These are phyloP conservation scores for Halcyon smyrnensis DNA, from an alignment of 2,797 vertebrate species.

Conservation along the genomic window DNA sequence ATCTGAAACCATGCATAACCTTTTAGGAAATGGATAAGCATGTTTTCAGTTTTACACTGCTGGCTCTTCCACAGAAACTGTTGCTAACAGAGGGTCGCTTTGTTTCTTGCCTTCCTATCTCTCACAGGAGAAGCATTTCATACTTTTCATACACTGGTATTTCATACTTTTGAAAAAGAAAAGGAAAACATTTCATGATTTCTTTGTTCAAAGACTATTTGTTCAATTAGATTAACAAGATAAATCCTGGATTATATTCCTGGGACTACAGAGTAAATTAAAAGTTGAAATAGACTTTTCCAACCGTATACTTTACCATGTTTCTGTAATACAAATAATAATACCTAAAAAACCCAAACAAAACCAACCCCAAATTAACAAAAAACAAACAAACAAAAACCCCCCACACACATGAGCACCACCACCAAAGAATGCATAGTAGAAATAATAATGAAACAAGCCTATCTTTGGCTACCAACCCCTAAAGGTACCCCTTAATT, in stretches of 20 bases:
- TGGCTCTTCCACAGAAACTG: rapidly evolving
- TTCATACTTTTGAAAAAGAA: background rate
- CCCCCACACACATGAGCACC: background rate
- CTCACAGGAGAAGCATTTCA: background rate
- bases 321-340: background rate
- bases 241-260: background rate
- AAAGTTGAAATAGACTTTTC: background rate
- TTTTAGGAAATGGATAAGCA: background rate
- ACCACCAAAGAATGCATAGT: background rate
- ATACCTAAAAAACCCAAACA: background rate
- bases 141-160: background rate
- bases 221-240: background rate
- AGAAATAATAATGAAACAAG: background rate
- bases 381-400: no score
- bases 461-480: background rate
- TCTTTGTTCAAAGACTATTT: background rate
- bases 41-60: background rate
- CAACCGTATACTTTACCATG: background rate
- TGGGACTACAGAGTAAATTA: background rate
- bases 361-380: background rate
- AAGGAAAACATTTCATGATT: background rate
- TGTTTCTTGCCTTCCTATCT: background rate
- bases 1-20: background rate
- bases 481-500: background rate
- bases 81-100: background rate